These are phyloP conservation scores for Aphelinus atriplicis DNA, from an alignment of 1,140 invertebrate genomes.

Conservation along the genomic window DNA sequence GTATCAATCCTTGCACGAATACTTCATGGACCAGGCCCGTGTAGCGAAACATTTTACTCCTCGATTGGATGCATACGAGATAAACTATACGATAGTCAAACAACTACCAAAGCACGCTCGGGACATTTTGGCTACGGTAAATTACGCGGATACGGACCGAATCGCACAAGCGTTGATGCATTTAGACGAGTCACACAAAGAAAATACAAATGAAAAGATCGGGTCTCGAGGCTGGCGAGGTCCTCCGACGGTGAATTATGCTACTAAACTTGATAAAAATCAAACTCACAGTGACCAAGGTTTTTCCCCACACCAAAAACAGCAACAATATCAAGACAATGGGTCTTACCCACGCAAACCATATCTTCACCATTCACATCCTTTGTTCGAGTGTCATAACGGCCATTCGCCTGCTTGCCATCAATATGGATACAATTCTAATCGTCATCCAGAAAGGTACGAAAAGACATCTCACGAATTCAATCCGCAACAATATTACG, in stretches of 20 bases:
- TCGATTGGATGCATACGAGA: constrained; percentile 12
- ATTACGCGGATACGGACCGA: constrained; percentile 6
- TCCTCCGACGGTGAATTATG: neutral
- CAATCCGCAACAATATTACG: too few relatives aligned
- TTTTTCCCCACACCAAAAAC: too few relatives aligned
- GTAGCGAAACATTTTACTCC: constrained; percentile 18
- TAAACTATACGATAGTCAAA: constrained; percentile 30
- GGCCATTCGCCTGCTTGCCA: too few relatives aligned
- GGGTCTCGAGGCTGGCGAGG: neutral
- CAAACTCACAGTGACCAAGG: neutral
- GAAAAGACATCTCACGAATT: too few relatives aligned
- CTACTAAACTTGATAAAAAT: neutral
- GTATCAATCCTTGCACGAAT: neutral
- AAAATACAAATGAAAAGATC: neutral
- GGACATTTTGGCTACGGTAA: neutral
- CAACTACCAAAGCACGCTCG: constrained; percentile 12
- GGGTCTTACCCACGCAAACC: neutral
- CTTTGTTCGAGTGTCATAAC: too few relatives aligned
- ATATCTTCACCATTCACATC: neutral
- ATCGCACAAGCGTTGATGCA: constrained; percentile 4
- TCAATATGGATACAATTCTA: too few relatives aligned
- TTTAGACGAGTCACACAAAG: neutral
- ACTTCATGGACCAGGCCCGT: constrained; percentile 13
- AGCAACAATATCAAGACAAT: neutral
- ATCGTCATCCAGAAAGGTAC: too few relatives aligned